Percentiles rank a stretch among this genome's conserved stretches.
Conservation (phyloP, 2,113 vertebrate genomes). For the Chionodraco myersi region DNA sequence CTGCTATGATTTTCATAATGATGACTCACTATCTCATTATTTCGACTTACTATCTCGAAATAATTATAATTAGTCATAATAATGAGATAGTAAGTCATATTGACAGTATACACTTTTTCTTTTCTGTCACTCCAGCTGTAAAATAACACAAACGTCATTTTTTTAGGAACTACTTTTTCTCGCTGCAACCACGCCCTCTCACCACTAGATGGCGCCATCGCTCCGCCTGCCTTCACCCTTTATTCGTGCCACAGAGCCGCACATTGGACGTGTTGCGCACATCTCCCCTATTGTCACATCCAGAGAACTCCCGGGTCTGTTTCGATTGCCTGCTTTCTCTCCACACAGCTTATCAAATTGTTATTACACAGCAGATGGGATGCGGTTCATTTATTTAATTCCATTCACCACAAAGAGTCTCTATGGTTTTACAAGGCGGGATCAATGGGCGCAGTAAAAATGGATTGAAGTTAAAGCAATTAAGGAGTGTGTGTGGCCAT, state of each 20-base stretch:
- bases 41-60: too few relatives aligned
- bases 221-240: neutral
- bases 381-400: constrained; percentile 74
- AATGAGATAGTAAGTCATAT: too few relatives aligned
- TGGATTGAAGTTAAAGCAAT: constrained; percentile 67
- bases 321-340: constrained; percentile 53
- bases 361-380: constrained; percentile 75
- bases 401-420: constrained; percentile 43
- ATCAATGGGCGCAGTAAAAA: constrained; percentile 62
- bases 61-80: too few relatives aligned
- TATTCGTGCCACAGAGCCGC: neutral
- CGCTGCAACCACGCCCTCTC: rapidly evolving
- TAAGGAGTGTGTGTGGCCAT: constrained; percentile 51
- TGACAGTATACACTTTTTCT: too few relatives aligned
- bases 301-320: constrained; percentile 42
- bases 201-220: constrained; percentile 62
- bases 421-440: constrained; percentile 29
- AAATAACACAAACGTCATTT: too few relatives aligned
- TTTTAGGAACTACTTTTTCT: too few relatives aligned
- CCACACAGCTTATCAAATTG: constrained; percentile 71
- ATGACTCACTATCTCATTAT: too few relatives aligned
- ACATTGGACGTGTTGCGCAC: constrained; percentile 62
- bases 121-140: too few relatives aligned
- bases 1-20: too few relatives aligned
- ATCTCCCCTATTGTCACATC: constrained; percentile 36